Base-by-base conservation (phyloP, 2,797 vertebrate genomes). In the Amblyopsis hoosieri region DNA sequence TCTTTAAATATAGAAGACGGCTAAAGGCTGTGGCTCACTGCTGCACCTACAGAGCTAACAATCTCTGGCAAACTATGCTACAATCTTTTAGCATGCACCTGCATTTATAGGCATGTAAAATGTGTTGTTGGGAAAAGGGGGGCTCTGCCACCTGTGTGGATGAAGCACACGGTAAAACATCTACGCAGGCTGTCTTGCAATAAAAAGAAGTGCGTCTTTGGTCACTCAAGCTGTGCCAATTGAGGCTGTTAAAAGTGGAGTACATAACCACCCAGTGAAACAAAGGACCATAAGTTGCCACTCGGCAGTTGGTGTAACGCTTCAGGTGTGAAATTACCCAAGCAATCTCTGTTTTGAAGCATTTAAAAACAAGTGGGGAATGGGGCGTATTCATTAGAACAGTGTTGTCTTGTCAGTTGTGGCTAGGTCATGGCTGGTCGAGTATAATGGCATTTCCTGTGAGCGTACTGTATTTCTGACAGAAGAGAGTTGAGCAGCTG, bases 291-390 rank as follows among this genome's bases (percentile, higher is more conserved):
- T 62, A 78, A 83, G 64, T 84, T 85, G 82, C 75, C 83, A 77
- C 70, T 82, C 67, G 62, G 48, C 78, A 79, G 83, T 83, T 77
- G 78, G 71, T 75, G 78, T 66, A 78, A 69, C 37, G 63, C 81
- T 76, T 90, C 84, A 88, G 84, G 82, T 91, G 87, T 85, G 83
- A 89, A 89, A 88, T 88, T 76, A 75, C n/a, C 64, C 67, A 74
- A 66, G 57, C 60, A 53, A 75, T 84, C 81, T 86, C 73, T 71
- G 78, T 74, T 70, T 62, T 54, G 37, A 74, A 82, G 71, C 57
- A 62, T 68, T 55, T 60, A 67, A 57, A 64, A 55, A 45, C 56
- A 54, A 37, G 37, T 23, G 53, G 37, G 29, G 53, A 71, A 48
- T 64, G 76, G 42, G 51, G 61, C 2, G 12, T 72, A 57, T 68